Evolutionary conservation across 2,113 vertebrate species (phyloP).

Genomic region (Piliocolobus tephrosceles): DNA sequence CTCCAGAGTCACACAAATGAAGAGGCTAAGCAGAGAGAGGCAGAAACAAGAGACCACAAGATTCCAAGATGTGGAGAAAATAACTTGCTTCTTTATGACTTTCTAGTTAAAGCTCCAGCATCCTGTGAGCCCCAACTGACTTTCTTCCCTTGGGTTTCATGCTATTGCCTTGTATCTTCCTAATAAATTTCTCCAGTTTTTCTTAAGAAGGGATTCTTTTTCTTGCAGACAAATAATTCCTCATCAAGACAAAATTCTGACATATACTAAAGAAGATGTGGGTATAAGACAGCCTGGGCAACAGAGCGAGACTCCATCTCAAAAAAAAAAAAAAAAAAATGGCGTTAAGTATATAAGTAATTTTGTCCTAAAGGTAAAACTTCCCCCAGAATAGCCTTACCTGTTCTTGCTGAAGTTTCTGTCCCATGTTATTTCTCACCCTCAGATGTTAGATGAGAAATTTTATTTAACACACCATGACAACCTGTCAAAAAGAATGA

Average conservation of each 20-base stretch:
- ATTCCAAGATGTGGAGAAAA: not conserved
- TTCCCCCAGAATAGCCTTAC: conserved; percentile 35
- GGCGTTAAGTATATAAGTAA: conserved; percentile 47
- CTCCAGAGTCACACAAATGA: conserved; percentile 30
- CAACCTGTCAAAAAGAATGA: conserved; percentile 71
- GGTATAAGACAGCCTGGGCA: not conserved
- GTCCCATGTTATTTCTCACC: conserved; percentile 21
- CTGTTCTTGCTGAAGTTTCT: conserved; percentile 37
- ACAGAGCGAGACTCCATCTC: too few species aligned
- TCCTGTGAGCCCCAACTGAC: not conserved
- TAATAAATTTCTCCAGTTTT: conserved; percentile 32
- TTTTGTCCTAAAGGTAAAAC: conserved; percentile 62
- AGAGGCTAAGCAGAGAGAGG: not conserved
- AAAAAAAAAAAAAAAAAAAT: not conserved
- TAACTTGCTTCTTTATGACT: not conserved
- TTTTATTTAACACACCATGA: conserved; percentile 60
- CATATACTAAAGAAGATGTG: conserved; percentile 45
- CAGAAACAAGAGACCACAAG: not conserved
- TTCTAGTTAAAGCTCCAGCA: not conserved
- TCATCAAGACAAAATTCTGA: conserved; percentile 30
- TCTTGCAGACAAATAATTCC: conserved; percentile 31
- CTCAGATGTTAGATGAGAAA: conserved; percentile 63
- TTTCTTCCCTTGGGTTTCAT: not conserved
- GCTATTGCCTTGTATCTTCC: not conserved
- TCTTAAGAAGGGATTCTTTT: conserved; percentile 24